Evolutionary conservation across 92 coral and sea anemone genomes (phyloP).

Genomic region (Zoanthus gigantus): DNA sequence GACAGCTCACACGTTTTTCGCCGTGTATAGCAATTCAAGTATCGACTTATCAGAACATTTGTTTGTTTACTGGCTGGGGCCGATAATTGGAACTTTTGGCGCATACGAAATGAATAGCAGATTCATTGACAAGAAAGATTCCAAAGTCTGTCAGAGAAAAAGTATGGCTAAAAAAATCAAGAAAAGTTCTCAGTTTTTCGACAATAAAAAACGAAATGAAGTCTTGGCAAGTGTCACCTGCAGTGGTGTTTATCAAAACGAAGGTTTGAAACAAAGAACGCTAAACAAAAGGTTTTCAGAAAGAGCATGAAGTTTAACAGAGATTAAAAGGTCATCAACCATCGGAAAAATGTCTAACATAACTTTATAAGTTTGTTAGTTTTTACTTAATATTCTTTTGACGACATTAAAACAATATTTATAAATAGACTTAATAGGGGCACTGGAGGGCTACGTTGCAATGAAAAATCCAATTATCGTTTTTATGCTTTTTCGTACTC

Average conservation of each 20-base stretch:
- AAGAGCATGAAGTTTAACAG: conserved; percentile 5
- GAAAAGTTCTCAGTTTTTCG: conserved; percentile 31
- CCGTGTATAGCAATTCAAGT: conserved; percentile 59
- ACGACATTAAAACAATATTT: too few relatives aligned
- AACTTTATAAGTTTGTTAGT: too few relatives aligned
- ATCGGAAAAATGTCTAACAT: too few relatives aligned
- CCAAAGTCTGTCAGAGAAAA: conserved; percentile 34
- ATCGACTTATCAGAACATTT: conserved; percentile 79
- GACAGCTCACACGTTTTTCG: conserved; percentile 83
- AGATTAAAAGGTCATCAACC: neutral
- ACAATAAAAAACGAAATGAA: conserved; percentile 31
- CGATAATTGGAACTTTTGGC: conserved; percentile 75
- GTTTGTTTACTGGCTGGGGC: conserved; percentile 90
- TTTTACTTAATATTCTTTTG: neutral
- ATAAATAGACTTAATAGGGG: too few relatives aligned
- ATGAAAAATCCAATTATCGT: too few relatives aligned
- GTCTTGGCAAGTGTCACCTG: neutral
- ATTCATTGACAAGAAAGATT: conserved; percentile 44
- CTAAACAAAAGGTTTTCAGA: neutral
- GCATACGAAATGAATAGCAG: conserved; percentile 71
- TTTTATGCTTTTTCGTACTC: too few relatives aligned
- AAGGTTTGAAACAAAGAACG: neutral
- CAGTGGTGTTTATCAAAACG: neutral
- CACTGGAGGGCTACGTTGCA: too few relatives aligned
- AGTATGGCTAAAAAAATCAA: conserved; percentile 65